Base-by-base conservation (phyloP, 2,888 invertebrate species). In the Nomada fabriciana region DNA sequence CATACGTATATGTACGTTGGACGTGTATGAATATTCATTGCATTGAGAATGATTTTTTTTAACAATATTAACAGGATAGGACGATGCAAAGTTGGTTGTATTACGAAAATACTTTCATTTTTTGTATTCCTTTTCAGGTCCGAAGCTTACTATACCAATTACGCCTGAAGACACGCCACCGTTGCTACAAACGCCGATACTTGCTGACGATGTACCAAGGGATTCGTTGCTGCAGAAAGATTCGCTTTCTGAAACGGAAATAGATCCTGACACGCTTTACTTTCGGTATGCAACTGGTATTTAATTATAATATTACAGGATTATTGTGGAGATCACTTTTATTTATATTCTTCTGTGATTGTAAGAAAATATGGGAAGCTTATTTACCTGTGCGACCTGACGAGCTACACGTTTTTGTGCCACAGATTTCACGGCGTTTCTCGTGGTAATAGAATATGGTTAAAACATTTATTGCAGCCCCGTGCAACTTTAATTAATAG, bases 251-350 rank as follows among this genome's bases (percentile, higher is more conserved):
- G 90, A 88, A 23, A 74, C 76, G 67, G 91, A 91, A 77, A 76
- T 87, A 65, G 93, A 93, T 86, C 89, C 89, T 11, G 93, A 93
- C 68, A 91, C 93, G 3, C 88, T 94, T 20, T 93, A 91, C 76
- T 94, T 94, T 81, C 91, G 93, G 94, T 93, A 80, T 84, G 83
- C 64, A 52, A 43, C 2, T 18, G 5, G n/a, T 23, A 18, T 7
- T 13, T 5, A 36, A 36, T 10, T 68, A 20, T 2, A 15, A 13
- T 2, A 4, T 42, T 7, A 63, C 47, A 1, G 1, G 5, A 29
- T 65, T 13, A 36, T 43, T 23, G 2, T 36, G 2, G 9, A 18
- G 25, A 11, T 10, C 9, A 59, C 59, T 29, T 36, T 29, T 18
- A 59, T 59, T 59, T 29, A 50, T 15, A 11, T 18, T 13, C 23